phyloP scores from a whole-genome alignment of 2,113 vertebrate genomes.

The Helogale parvula region DNA sequence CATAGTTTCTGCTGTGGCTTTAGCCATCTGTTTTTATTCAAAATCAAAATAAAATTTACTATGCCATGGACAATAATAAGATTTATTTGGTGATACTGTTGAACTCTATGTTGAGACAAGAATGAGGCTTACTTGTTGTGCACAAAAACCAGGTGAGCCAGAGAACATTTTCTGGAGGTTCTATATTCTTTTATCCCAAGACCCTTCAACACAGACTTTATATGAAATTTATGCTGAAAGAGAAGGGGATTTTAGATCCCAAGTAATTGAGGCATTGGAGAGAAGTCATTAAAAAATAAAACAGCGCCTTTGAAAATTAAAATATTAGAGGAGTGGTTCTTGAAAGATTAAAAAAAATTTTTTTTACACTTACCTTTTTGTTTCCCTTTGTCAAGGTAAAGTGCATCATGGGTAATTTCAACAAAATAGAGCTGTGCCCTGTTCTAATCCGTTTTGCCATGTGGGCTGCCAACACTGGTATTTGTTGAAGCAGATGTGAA shows the following conservation, averaged over 20 bases:
- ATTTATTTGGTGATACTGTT: not conserved
- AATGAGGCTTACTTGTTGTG: not conserved
- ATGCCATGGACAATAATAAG: not conserved
- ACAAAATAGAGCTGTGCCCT: not conserved
- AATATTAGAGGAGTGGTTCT: not conserved
- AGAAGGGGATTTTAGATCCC: not conserved
- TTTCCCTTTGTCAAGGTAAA: not conserved
- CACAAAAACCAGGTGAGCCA: not conserved
- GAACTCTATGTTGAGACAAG: not conserved
- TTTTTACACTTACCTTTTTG: not conserved
- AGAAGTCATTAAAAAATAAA: not conserved
- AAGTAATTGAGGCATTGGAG: not conserved
- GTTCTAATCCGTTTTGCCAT: not conserved
- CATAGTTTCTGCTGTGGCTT: not conserved
- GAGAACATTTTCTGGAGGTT: not conserved
- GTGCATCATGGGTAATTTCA: not conserved
- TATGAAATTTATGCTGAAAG: not conserved
- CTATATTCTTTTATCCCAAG: not conserved
- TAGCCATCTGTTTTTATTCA: slow-evolving; percentile 39
- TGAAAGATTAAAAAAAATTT: not conserved
- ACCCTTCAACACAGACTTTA: not conserved
- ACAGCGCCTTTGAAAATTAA: not conserved
- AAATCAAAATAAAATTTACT: slow-evolving; percentile 29
- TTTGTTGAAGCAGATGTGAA: not conserved
- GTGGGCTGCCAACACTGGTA: not conserved